Base-by-base conservation (phyloP, 2,113 vertebrate species). In the Azemiops feae region DNA sequence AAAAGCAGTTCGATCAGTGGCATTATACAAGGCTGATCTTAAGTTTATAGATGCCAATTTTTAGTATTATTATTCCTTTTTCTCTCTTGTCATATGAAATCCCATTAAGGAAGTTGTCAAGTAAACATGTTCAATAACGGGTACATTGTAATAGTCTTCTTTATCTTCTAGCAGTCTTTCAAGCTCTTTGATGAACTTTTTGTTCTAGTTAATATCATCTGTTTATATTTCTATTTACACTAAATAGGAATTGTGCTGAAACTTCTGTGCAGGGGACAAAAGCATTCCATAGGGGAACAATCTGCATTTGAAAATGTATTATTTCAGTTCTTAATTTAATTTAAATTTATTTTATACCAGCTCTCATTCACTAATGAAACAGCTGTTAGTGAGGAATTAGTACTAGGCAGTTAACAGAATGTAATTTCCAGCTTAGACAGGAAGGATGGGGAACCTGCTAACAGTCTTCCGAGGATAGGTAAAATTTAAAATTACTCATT, bases 321-420 rank as follows among this genome's bases (percentile, higher is more conserved):
- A 94, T 94, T 96, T 95, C 88, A 43, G 93, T 88, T 96, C 89
- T 94, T 94, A 87, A 22, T 94, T 96, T 96, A 96, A 96, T 97
- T 97, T 93, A 93, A 95, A 95, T 94, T 95, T 95, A 93, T 96
- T 96, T 96, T 95, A 95, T 94, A 89, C 91, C 91, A 55, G 57
- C 92, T 95, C 94, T 93, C 92, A 94, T 94, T 93, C 95, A 93
- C 91, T 95, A 91, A 95, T 97, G 95, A 95, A 97, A 96, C 93
- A 96, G 94, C 90, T 94, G 95, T 87, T 93, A 91, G 55, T 96
- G 96, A 96, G 92, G 94, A 96, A 96, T 95, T 96, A 95, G 91
- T 95, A 93, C 94, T 89, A 88, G 94, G 95, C 94, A 96, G 92
- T 0, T 0, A 88, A 90, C 69, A 94, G 95, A 93, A 94, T 95